phyloP scores from a whole-genome alignment of 2,888 invertebrate genomes.

The Agrochola macilenta region DNA sequence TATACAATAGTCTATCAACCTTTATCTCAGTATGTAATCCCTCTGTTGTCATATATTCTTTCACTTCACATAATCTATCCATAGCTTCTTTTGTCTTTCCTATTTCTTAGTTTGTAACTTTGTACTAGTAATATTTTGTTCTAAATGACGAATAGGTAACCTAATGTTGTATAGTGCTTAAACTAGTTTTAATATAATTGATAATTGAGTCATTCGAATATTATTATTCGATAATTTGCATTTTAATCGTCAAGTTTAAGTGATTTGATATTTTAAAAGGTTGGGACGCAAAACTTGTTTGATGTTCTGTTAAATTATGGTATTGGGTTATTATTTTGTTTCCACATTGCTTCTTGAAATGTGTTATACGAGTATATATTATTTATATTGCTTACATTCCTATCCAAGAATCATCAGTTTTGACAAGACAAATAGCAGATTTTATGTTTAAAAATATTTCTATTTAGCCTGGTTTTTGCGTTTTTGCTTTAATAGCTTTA shows the following conservation, averaged over 20 bases:
- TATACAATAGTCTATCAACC: no score
- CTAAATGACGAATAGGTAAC: not conserved
- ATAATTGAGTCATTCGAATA: constrained; percentile 37
- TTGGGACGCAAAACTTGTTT: constrained; percentile 1
- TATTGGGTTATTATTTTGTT: not conserved
- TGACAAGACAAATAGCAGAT: not conserved
- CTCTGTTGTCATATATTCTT: no score
- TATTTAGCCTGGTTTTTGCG: not conserved
- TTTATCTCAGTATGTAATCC: no score
- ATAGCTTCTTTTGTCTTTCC: not conserved
- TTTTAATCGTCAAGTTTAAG: constrained; percentile 44
- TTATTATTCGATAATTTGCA: constrained; percentile 59
- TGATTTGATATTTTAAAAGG: constrained; percentile 2
- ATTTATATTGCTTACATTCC: not conserved
- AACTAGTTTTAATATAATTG: constrained; percentile 34
- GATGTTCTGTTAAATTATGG: not conserved
- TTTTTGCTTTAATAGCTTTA: not conserved
- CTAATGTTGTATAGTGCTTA: constrained; percentile 1
- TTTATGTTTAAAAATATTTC: not conserved
- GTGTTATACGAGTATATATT: not conserved
- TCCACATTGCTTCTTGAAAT: not conserved
- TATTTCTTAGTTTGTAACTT: not conserved
- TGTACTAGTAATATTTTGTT: not conserved
- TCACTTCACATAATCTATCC: not conserved
- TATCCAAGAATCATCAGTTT: not conserved